Base-by-base conservation (phyloP, 1,140 invertebrate species). In the Aleiodes sp. region DNA sequence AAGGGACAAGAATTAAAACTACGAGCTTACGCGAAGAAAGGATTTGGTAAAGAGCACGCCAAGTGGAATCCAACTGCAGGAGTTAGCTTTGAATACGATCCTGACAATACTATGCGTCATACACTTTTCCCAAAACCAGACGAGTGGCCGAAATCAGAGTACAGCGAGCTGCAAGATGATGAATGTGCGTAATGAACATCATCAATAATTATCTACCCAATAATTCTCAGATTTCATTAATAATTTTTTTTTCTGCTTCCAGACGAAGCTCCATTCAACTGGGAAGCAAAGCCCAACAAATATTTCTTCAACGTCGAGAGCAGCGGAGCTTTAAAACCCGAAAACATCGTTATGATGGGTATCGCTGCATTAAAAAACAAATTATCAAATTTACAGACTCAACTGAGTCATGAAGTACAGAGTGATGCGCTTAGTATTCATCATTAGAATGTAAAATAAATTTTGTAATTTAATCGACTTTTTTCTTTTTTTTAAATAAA, bases 41-140 rank as follows among this genome's bases (percentile, higher is more conserved):
- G 97, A 28, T 99, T 99, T 88, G 98, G 97, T 1, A 99, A 99
- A 84, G 98, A 99, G 83, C 98, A 99, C 88, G 98, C 98, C 1
- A 99, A 99, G 86, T 99, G 98, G 98, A 99, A 99, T 88, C 98
- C 98, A 10, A 99, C 98, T 1, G 94, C 94, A 73, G 97, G 97
- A 67, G 98, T 99, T 10, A 93, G 93, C 37, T 99, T 99, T 87
- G 98, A 99, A 86, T 99, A 99, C 89, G 98, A 99, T 87, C 98
- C 98, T 3, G 98, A 99, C 82, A 99, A 99, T 89, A 88, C 92
- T 0, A 94, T 99, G 89, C 89, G 97, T 61, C 98, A 99, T 80
- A 99, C 98, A 0, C 88, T 98, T 1, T 98, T 92, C 76, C 97
- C 97, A 0, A 99, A 98, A 87, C 97, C 98, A 41, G 97, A 99